Percentiles rank a stretch among this genome's conserved stretches.
Conservation (phyloP, 2,113 vertebrate genomes). For the Lipophrys pholis region DNA sequence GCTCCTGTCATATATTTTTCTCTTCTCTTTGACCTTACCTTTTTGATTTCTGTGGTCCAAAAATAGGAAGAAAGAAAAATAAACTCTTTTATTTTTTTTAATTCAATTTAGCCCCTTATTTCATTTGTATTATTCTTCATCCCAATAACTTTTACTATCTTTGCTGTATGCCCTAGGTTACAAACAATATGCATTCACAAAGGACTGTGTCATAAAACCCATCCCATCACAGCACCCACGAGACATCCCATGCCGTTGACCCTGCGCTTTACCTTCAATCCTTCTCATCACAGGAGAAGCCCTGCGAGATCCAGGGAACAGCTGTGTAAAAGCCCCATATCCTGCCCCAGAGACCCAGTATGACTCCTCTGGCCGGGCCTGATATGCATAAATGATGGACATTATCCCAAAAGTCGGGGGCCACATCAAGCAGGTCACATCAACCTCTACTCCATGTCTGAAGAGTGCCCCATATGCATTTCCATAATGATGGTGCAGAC, state of each 20-base stretch:
- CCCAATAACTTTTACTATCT: background rate
- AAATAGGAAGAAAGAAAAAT: conserved; percentile 4
- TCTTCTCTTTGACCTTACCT: background rate
- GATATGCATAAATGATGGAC: conserved; percentile 61
- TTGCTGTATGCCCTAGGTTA: background rate
- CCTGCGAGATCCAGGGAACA: conserved; percentile 53
- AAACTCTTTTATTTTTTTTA: background rate
- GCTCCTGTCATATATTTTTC: background rate
- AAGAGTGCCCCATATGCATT: background rate
- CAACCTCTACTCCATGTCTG: conserved; percentile 13
- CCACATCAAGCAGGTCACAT: conserved; percentile 53
- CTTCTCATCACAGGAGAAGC: conserved; percentile 53
- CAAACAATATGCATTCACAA: background rate
- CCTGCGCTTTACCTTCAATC: conserved; percentile 64
- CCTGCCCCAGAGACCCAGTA: conserved; percentile 42
- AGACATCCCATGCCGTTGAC: conserved; percentile 52
- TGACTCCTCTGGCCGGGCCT: conserved; percentile 28
- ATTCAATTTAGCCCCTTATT: background rate
- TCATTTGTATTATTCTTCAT: background rate
- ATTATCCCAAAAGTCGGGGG: conserved; percentile 35
- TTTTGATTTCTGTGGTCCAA: background rate
- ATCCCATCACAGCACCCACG: conserved; percentile 37
- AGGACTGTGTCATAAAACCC: conserved; percentile 44
- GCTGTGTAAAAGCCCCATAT: conserved; percentile 54
- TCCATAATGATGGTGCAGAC: no score